Conservation (phyloP, 2,113 vertebrate species). For the Pangasianodon hypophthalmus region DNA sequence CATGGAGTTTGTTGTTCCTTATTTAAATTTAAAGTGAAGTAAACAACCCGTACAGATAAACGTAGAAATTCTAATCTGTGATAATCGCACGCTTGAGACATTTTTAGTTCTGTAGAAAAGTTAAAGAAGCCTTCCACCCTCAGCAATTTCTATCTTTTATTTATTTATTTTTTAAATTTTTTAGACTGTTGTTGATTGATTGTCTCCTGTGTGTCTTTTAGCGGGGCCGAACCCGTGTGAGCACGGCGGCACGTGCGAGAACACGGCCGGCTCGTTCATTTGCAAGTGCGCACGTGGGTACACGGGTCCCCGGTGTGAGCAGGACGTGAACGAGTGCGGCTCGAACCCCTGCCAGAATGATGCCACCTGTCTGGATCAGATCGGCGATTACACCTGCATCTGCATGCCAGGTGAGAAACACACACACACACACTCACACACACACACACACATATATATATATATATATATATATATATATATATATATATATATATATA, state of each 20-base stretch:
- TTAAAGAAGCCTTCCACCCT: neutral
- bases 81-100: neutral
- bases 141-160: neutral
- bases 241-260: slow-evolving; percentile 82
- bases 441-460: neutral
- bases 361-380: slow-evolving; percentile 87
- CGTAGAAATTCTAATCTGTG: neutral
- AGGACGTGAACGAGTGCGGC: slow-evolving; percentile 84
- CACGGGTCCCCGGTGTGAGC: slow-evolving; percentile 82
- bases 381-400: slow-evolving; percentile 84
- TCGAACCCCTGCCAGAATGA: slow-evolving; percentile 85
- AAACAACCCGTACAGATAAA: too few species aligned
- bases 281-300: slow-evolving; percentile 82
- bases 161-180: neutral
- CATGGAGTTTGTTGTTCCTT: too few species aligned
- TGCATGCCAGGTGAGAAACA: slow-evolving; percentile 81
- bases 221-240: slow-evolving; percentile 85
- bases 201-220: neutral
- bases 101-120: neutral
- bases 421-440: slow-evolving; percentile 3
- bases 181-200: neutral
- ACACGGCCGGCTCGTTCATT: slow-evolving; percentile 84
- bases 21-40: too few species aligned
- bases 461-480: too few species aligned
- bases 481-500: too few species aligned